Conservation (phyloP, 2,113 vertebrate species). For the Sinocyclocheilus maitianheensis region DNA sequence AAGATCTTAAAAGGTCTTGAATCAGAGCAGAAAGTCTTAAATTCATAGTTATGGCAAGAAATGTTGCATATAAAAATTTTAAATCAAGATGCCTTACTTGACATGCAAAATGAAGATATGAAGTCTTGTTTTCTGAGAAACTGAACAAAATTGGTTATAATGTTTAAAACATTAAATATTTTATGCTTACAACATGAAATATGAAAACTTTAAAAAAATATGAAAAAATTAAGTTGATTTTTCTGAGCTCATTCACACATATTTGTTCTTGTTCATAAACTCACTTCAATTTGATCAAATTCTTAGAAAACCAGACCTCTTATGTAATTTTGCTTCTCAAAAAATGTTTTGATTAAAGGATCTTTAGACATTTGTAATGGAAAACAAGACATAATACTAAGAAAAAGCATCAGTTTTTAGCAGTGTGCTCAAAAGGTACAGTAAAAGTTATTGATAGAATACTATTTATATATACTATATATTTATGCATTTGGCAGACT, state of each 20-base stretch:
- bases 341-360: too few relatives aligned
- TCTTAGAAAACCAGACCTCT: not conserved
- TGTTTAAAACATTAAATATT: not conserved
- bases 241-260: not conserved
- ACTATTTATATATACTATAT: not conserved
- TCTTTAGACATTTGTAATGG: too few relatives aligned
- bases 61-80: not conserved
- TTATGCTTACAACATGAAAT: too few relatives aligned
- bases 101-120: not conserved
- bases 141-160: not conserved
- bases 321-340: too few relatives aligned
- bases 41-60: not conserved
- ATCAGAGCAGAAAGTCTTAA: not conserved
- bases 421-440: too few relatives aligned
- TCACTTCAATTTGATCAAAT: not conserved
- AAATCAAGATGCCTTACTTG: not conserved
- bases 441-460: too few relatives aligned
- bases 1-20: not conserved
- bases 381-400: not conserved
- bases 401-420: not conserved
- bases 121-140: not conserved
- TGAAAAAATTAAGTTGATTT: not conserved
- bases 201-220: too few relatives aligned
- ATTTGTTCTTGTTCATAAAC: not conserved
- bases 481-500: not conserved